phyloP scores from a whole-genome alignment of 2,797 vertebrate species.

The Leptoclinus maculatus region DNA sequence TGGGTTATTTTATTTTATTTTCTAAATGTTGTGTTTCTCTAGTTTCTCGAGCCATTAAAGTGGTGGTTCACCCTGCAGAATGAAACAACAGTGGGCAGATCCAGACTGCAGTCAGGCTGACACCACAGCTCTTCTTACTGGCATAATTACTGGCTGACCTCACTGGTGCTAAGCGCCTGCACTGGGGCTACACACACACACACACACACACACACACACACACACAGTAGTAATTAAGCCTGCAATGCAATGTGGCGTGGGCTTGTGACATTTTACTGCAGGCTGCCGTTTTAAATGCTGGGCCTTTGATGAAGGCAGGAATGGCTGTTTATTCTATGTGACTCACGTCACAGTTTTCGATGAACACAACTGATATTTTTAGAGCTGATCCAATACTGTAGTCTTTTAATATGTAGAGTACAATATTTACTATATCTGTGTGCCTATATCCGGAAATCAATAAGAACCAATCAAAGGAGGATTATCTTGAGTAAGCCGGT shows the following conservation, averaged over 20 bases:
- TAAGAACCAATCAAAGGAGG: too few species aligned
- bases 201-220: conserved; percentile 29
- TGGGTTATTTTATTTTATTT: background rate
- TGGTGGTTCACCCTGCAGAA: background rate
- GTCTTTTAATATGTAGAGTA: background rate
- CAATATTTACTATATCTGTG: too few species aligned
- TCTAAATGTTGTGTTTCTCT: background rate
- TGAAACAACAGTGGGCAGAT: conserved; percentile 28
- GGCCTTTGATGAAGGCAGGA: conserved; percentile 57
- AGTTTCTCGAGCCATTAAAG: background rate
- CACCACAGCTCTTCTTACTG: conserved; percentile 44
- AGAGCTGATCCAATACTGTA: background rate
- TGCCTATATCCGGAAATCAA: too few species aligned
- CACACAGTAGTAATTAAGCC: conserved; percentile 64
- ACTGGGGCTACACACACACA: conserved; percentile 26
- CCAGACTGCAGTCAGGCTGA: conserved; percentile 25
- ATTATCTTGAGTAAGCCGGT: too few species aligned
- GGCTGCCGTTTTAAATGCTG: conserved; percentile 60
- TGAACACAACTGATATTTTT: background rate
- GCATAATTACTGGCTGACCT: conserved; percentile 62
- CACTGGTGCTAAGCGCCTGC: conserved; percentile 36
- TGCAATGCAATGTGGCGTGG: conserved; percentile 68
- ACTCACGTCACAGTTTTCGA: background rate
- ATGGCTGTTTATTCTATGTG: conserved; percentile 36
- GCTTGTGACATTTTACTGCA: conserved; percentile 77